Evolutionary conservation across 2,113 vertebrate genomes (phyloP).

Genomic region (Hippoglossus stenolepis): DNA sequence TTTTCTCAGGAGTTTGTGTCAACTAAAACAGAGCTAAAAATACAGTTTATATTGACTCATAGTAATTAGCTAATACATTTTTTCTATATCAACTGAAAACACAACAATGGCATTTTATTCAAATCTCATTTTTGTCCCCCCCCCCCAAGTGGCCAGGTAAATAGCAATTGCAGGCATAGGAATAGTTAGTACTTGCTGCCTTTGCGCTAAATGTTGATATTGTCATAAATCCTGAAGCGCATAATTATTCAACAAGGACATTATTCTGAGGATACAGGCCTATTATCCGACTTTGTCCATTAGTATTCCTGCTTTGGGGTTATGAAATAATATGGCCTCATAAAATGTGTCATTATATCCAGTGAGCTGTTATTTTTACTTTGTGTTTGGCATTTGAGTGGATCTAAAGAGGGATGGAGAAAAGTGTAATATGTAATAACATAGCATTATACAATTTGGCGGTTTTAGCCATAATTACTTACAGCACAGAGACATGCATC

Average conservation of each 20-base stretch:
- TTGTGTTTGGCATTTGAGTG: slow-evolving; percentile 26
- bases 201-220: neutral
- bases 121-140: too few species aligned
- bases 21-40: too few species aligned
- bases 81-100: too few species aligned
- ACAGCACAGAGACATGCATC: slow-evolving; percentile 21
- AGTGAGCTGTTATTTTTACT: slow-evolving; percentile 30
- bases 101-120: too few species aligned
- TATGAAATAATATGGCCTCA: slow-evolving; percentile 24
- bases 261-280: neutral
- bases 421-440: slow-evolving; percentile 21
- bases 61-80: too few species aligned
- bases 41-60: too few species aligned
- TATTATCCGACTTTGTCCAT: slow-evolving; percentile 3
- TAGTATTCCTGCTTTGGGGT: slow-evolving; percentile 13
- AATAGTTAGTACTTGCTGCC: neutral
- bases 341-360: slow-evolving; percentile 21
- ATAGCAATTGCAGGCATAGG: neutral
- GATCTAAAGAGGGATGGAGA: slow-evolving; percentile 22
- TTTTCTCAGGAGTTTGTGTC: too few species aligned
- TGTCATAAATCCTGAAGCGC: neutral
- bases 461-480: slow-evolving; percentile 45
- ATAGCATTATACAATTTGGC: slow-evolving; percentile 28
- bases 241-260: neutral
- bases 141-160: neutral